Evolutionary conservation across 2,113 vertebrate genomes (phyloP).

Genomic region (Pelecanoides urinatrix): DNA sequence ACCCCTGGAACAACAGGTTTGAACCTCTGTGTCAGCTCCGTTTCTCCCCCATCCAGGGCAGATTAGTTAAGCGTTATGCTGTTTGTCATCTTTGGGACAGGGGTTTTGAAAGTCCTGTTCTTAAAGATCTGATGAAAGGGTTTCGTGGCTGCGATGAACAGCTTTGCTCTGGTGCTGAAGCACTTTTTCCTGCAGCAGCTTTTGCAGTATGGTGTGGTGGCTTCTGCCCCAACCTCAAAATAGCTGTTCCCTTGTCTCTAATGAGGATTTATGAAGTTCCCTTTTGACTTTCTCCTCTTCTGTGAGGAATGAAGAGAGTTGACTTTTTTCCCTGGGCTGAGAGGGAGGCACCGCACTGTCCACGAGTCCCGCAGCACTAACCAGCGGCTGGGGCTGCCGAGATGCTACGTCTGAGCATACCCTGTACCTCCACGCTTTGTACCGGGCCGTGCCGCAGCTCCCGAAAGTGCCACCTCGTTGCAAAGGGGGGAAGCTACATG

Average conservation of each 20-base stretch:
- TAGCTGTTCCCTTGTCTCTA: background rate
- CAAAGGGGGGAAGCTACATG: rapidly evolving
- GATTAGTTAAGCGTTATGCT: background rate
- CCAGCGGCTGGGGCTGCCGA: background rate
- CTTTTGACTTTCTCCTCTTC: background rate
- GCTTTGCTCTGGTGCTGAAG: background rate
- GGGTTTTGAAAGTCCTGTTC: rapidly evolving
- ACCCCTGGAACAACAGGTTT: background rate
- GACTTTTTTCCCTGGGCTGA: rapidly evolving
- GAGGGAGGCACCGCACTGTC: background rate
- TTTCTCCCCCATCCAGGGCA: background rate
- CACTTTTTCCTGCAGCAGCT: background rate
- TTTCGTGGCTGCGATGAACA: background rate
- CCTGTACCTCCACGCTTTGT: background rate
- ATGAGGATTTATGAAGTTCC: background rate
- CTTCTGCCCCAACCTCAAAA: background rate
- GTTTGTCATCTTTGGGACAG: background rate
- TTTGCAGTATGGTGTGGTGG: background rate
- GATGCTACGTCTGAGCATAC: rapidly evolving
- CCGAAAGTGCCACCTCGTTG: background rate
- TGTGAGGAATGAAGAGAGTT: background rate
- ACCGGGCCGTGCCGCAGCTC: background rate
- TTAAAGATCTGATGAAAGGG: background rate
- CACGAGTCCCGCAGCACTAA: background rate
- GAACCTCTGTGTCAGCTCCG: background rate